Evolutionary conservation across 2,113 vertebrate genomes (phyloP), one percentile per base, ranked within the genome.

Genomic region (Oophaga pumilio): DNA sequence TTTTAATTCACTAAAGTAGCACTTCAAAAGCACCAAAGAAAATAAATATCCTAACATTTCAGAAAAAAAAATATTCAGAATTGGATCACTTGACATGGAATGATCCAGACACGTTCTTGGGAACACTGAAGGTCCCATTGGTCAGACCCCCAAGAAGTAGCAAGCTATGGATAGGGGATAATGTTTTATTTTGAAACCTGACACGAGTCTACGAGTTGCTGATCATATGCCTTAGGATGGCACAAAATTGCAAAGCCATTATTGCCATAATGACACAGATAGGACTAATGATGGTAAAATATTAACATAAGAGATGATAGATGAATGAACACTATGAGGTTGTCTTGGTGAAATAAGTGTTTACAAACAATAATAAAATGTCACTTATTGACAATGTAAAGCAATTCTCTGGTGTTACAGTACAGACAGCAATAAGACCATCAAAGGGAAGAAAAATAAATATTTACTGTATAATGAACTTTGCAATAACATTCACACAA

Each of bases 291-390:
- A 8, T 43, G 28, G 69, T 73, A 43, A 73, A 33, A 73, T 73
- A 73, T 73, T 73, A 33, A 73, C 28, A 43, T 17, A 8, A 43
- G 2, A 43, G 69, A 8, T 43, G 69, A 73, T 3, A 73, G 28
- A 28, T 3, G 69, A 33, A 73, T 17, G 28, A 73, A 43, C 11
- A 33, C 24, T 28, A 1, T 53, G n/a, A 68, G 14, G 28, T 43
- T 73, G 69, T 73, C 28, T 20, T 18, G 69, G 69, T 11, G 69
- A 43, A 73, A 17, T 14, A 15, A 73, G 14, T 17, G 28, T 43
- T 7, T 43, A 73, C 69, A 73, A 73, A 73, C 69, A 26, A 12
- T 73, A 43, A 73, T 73, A 68, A 68, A 68, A 68, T 26, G 66
- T 26, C 9, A 8, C 66, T 53, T 8, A 53, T 53, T n/a, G 59